Base-by-base conservation (phyloP, 2,888 invertebrate species). In the Himalopsyche japonica region DNA sequence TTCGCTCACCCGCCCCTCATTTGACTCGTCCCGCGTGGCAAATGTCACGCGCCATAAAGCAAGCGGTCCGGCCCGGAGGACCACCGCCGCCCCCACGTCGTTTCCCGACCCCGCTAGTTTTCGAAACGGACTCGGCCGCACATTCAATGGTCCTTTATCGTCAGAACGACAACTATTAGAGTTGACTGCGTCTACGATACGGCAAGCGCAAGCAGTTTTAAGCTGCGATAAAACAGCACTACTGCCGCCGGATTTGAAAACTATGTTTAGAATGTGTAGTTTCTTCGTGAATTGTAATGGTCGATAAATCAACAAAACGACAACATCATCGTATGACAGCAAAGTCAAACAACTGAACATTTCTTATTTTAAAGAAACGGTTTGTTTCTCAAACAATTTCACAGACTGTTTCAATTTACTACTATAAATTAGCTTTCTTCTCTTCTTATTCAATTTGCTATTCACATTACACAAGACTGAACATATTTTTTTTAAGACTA, bases 21-120 rank as follows among this genome's bases (percentile, higher is more conserved):
- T 34, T 30, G 49, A 48, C 49, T 79, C n/a, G 43, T 47, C 79
- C 76, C 80, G 32, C 48, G 76, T 82, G 79, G 80, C 43, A 34
- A 82, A 30, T 84, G 80, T 80, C 80, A 82, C 82, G 84, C 82
- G 32, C 84, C 82, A 84, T 84, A 82, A 84, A 84, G 48, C 82
- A 37, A 20, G 64, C 81, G 76, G 15, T 30, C 81, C 30, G 37
- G 32, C 79, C 30, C 37, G 24, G 8, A 27, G 27, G 18, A 64
- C 82, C 70, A 37, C 20, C 30, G 77, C 64, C 27, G 30, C 79
- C 24, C 76, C 47, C 80, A 6, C 47, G 37, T 76, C 76, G 76
- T 43, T 76, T 70, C 48, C 79, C 30, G 27, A 24, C 47, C 76
- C 57, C 77, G 80, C 37, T 77, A 77, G 82, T 49, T 82, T 80